These are phyloP conservation scores for Toxotes lorentzi DNA, from an alignment of 2,797 vertebrate genomes.

Conservation along the genomic window DNA sequence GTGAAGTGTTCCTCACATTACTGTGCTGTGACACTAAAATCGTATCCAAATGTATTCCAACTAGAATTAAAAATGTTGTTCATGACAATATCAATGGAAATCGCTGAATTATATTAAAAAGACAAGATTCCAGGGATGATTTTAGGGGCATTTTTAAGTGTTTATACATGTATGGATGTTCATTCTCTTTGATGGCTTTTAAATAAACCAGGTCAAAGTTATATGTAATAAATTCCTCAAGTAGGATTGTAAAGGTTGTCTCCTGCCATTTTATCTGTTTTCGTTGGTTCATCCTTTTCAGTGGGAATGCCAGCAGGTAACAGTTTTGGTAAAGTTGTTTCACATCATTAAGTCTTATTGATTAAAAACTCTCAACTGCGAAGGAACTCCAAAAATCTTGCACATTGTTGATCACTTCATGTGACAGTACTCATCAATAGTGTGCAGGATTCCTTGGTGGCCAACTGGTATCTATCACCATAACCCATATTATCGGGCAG, in stretches of 20 bases:
- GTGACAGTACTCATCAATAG: neutral
- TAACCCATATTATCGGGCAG: no score
- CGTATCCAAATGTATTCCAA: constrained; percentile 16
- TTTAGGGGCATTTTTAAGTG: neutral
- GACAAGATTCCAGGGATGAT: neutral
- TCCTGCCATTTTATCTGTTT: neutral
- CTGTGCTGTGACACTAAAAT: constrained; percentile 32
- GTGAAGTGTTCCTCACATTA: constrained; percentile 61
- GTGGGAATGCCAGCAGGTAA: no score
- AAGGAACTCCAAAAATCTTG: no score
- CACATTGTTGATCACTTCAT: no score
- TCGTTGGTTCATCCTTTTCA: neutral
- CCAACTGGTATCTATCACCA: neutral
- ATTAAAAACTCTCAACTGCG: no score
- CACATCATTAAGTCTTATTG: neutral
- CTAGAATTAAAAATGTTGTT: constrained; percentile 1
- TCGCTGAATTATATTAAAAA: neutral
- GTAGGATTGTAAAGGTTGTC: neutral
- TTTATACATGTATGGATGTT: neutral
- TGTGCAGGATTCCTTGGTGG: neutral
- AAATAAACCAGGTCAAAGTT: neutral
- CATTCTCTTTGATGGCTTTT: neutral
- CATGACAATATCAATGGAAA: neutral
- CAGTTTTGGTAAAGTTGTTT: neutral
- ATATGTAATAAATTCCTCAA: neutral